These are phyloP conservation scores for Alauda arvensis DNA, from an alignment of 2,797 vertebrate species.

Conservation along the genomic window DNA sequence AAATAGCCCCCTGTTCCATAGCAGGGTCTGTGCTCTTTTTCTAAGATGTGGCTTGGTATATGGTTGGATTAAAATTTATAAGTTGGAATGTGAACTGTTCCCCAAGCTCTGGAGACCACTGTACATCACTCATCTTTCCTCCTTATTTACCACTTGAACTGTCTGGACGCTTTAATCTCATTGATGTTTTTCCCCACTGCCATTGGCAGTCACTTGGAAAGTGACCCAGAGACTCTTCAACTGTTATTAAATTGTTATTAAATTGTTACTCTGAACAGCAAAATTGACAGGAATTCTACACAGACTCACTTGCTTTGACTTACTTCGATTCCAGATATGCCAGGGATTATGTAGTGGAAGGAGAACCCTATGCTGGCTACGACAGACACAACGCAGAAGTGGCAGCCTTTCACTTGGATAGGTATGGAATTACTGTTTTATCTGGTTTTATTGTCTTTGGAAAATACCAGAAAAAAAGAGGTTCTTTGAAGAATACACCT, in stretches of 20 bases:
- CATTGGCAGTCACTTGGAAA: not conserved
- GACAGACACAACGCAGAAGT: constrained; percentile 97
- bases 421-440: constrained; percentile 68
- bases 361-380: constrained; percentile 94
- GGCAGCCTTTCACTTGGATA: constrained; percentile 95
- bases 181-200: not conserved
- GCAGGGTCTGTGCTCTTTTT: not conserved
- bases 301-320: not conserved
- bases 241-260: not conserved
- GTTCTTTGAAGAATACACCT: not conserved
- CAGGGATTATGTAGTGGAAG: constrained; percentile 91
- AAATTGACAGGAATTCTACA: not conserved
- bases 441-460: not conserved
- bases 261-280: not conserved
- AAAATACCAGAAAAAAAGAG: not conserved
- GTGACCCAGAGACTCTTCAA: not conserved
- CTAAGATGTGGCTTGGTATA: not conserved
- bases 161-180: not conserved
- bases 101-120: not conserved
- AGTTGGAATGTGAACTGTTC: not conserved
- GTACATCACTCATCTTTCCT: not conserved
- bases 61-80: not conserved
- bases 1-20: not conserved
- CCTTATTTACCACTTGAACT: not conserved
- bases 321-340: constrained; percentile 80